These are phyloP conservation scores for Gorsachius magnificus DNA, from an alignment of 2,797 vertebrate genomes.

Conservation along the genomic window DNA sequence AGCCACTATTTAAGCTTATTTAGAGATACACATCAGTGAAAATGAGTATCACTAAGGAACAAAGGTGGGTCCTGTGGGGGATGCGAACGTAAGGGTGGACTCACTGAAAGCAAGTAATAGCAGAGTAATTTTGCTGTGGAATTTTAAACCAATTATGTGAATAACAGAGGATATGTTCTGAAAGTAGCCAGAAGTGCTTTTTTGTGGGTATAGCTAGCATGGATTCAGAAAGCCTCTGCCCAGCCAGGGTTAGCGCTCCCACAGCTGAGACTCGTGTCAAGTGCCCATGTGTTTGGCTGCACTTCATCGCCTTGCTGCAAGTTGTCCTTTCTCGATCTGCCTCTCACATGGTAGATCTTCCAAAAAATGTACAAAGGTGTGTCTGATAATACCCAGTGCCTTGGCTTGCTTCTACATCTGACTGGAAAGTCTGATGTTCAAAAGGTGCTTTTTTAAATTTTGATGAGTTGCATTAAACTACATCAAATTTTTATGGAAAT, in stretches of 20 bases:
- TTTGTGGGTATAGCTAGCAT: background rate
- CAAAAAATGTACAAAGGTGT: background rate
- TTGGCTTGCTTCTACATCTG: background rate
- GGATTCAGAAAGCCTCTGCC: background rate
- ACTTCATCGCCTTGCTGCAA: rapidly evolving
- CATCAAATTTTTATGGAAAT: background rate
- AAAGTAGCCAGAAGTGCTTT: slow-evolving; percentile 13
- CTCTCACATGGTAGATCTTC: background rate
- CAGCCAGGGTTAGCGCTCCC: background rate
- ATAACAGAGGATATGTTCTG: slow-evolving; percentile 26
- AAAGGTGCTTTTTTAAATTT: background rate
- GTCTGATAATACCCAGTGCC: background rate
- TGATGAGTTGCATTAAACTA: background rate
- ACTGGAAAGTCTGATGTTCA: background rate
- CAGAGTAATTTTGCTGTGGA: slow-evolving; percentile 43
- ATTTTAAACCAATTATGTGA: slow-evolving; percentile 52
- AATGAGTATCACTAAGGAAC: background rate
- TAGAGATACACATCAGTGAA: background rate
- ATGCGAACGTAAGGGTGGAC: background rate
- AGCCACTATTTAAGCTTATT: slow-evolving; percentile 18
- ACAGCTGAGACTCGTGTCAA: background rate
- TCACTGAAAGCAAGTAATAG: slow-evolving; percentile 50
- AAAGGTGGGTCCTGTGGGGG: background rate
- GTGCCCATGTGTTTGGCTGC: background rate
- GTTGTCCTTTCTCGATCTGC: background rate